Percentiles rank a stretch among this genome's conserved stretches.
These are phyloP conservation scores for Arenaria interpres DNA, from an alignment of 2,113 vertebrate species.

Conservation along the genomic window DNA sequence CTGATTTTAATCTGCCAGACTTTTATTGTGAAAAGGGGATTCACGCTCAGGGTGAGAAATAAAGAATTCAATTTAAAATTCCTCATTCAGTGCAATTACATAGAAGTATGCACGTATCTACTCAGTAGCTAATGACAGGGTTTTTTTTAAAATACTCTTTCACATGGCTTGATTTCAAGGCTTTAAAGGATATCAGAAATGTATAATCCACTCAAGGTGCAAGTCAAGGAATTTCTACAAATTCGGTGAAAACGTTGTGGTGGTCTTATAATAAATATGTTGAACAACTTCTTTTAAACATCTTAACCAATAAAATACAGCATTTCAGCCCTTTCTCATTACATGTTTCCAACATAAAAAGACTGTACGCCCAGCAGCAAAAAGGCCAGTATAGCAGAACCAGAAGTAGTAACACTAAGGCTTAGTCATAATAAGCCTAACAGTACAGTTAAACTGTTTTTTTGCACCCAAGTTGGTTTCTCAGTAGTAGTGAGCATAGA, in stretches of 20 bases:
- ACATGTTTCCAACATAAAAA: background rate
- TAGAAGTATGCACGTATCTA: background rate
- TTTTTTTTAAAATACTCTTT: background rate
- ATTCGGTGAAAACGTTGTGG: background rate
- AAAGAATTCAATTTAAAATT: slow-evolving; percentile 7
- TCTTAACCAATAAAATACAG: background rate
- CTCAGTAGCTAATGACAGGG: background rate
- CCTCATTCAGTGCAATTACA: slow-evolving; percentile 4
- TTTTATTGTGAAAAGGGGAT: background rate
- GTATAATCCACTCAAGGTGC: background rate
- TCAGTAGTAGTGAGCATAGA: background rate
- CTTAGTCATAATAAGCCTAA: background rate
- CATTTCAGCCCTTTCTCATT: background rate
- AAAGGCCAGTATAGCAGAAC: background rate
- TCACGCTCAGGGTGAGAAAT: background rate
- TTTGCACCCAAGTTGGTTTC: background rate
- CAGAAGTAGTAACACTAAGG: background rate
- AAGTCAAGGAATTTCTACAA: background rate
- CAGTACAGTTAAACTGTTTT: background rate
- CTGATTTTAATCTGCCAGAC: background rate
- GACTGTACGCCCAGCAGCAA: background rate
- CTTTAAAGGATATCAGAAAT: background rate
- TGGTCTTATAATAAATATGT: background rate
- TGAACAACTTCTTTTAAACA: background rate
- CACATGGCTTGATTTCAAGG: background rate